Evolutionary conservation across 2,888 invertebrate genomes (phyloP), one percentile per base, ranked within the genome.

Genomic region (Ferdinandea cuprea): DNA sequence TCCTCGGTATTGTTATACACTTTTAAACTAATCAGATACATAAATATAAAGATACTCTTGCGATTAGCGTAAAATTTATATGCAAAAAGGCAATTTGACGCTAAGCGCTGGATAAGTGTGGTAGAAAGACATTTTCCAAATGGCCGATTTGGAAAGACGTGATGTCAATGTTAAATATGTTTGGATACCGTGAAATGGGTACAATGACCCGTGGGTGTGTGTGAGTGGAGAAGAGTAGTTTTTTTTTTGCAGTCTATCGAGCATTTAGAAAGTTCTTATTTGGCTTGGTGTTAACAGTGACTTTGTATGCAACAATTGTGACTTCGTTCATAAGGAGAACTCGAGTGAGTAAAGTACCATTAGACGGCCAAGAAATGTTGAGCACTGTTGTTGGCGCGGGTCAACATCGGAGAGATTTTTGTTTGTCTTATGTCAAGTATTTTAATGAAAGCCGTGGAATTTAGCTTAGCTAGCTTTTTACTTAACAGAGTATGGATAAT

Each of bases 161-260:
- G 71, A 72, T 72, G 52, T n/a, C 42, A 52, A 72, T 63, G 35
- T 46, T 30, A 50, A n/a, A n/a, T n/a, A 63, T 63, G 44, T 17
- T 8, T 28, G 8, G 19, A 25, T 44, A 37, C n/a, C 35, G 15
- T 35, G 56, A 21, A 61, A 32, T 52, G 30, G n/a, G 63, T 63
- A 28, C 72, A 56, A 54, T 63, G 61, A 17, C 28, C 42, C 28
- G 6, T 15, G 13, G 9, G 40, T 37, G 44, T 21, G 35, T 1
- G 7, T 54, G 25, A 3, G 32, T 21, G 8, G n/a, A n/a, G n/a
- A n/a, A n/a, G n/a, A n/a, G n/a, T n/a, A n/a, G n/a, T n/a, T n/a
- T n/a, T n/a, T n/a, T 13, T 46, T 2, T 63, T 48, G 63, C 59
- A 32, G 59, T 59, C 32, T 44, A 30, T 28, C 17, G 35, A 46